These are phyloP conservation scores for Hemibagrus wyckioides DNA, from an alignment of 2,113 vertebrate genomes.

Conservation along the genomic window DNA sequence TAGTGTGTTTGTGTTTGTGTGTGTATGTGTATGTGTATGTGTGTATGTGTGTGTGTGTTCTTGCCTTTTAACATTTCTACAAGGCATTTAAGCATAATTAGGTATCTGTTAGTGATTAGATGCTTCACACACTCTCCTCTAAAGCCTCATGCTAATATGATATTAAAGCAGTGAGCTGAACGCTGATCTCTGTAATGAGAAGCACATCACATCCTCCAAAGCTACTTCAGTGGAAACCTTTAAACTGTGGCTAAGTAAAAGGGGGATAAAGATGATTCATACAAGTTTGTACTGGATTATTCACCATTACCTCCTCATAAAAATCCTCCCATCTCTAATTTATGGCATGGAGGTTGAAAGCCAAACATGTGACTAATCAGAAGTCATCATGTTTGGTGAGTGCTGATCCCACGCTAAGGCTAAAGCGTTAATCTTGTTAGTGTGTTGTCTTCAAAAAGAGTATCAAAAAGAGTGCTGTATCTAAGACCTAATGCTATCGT, in stretches of 20 bases:
- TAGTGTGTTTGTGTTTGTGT: neutral
- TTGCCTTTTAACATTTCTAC: neutral
- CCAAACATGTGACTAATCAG: conserved; percentile 4
- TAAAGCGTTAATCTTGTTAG: neutral
- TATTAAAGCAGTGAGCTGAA: conserved; percentile 16
- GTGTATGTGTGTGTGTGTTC: neutral
- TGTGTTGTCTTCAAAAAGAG: neutral
- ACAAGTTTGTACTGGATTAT: neutral
- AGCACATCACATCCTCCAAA: neutral
- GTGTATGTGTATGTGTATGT: neutral
- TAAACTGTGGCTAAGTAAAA: neutral
- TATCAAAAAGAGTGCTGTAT: neutral
- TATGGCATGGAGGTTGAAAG: conserved; percentile 9
- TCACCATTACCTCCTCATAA: conserved; percentile 2
- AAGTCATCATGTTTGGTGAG: neutral
- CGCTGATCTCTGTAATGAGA: neutral
- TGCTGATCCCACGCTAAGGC: neutral
- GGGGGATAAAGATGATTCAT: neutral
- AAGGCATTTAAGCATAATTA: conserved; percentile 22
- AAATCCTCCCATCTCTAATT: conserved; percentile 1
- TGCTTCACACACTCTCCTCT: neutral
- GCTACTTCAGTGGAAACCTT: neutral
- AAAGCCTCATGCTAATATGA: neutral
- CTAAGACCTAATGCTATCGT: neutral
- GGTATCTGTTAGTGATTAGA: conserved; percentile 16